Conservation (phyloP, 2,797 vertebrate species). For the Yasuhikotakia modesta region DNA sequence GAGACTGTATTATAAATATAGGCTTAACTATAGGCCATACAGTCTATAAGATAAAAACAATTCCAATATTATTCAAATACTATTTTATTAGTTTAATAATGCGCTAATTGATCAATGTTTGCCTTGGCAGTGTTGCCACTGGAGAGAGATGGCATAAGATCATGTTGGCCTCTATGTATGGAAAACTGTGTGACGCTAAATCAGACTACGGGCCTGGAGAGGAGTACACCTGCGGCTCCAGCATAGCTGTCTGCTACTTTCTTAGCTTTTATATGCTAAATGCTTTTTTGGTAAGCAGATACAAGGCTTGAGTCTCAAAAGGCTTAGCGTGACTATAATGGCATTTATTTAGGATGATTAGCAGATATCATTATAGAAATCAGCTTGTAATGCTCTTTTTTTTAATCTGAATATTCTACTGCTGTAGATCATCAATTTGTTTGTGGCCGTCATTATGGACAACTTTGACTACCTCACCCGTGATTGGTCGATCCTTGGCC, state of each 20-base stretch:
- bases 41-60: too few relatives aligned
- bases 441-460: conserved; percentile 98
- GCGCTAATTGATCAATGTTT: conserved; percentile 15
- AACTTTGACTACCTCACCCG: conserved; percentile 98
- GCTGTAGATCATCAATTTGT: conserved; percentile 93
- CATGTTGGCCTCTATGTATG: conserved; percentile 91
- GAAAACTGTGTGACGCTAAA: conserved; percentile 89
- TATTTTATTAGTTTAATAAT: not conserved
- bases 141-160: conserved; percentile 97
- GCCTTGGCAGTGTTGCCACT: conserved; percentile 87
- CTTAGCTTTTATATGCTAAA: conserved; percentile 98
- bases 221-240: conserved; percentile 89
- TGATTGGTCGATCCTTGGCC: conserved; percentile 98
- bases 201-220: conserved; percentile 89
- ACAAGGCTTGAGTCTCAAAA: too few relatives aligned
- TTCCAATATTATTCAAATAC: too few relatives aligned
- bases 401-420: too few relatives aligned
- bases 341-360: too few relatives aligned
- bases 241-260: conserved; percentile 95
- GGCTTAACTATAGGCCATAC: too few relatives aligned
- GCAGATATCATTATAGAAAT: too few relatives aligned
- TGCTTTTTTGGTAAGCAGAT: conserved; percentile 86
- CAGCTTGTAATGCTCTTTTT: too few relatives aligned
- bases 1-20: too few relatives aligned
- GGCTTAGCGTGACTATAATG: too few relatives aligned